Evolutionary conservation across 2,888 invertebrate species (phyloP), one percentile per base, ranked within the genome.

Genomic region (Chaitophorus viminalis): DNA sequence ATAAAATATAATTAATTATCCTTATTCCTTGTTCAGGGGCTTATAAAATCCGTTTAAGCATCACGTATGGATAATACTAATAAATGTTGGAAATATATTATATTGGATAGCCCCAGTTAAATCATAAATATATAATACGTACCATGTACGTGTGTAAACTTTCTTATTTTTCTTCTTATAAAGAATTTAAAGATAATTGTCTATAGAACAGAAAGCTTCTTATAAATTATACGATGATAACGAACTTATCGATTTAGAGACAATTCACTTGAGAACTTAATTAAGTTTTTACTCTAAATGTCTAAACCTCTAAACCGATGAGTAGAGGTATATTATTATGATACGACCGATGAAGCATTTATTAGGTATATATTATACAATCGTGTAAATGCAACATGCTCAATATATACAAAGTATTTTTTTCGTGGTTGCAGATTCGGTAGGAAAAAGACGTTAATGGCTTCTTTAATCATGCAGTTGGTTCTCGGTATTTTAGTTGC

Each of bases 391-490:
- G 60, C 25, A 60, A 60, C 25, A 52, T 11, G 8, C 25, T 46
- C 0, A 60, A 21, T 60, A 21, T 3, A 60, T 21, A n/a, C n/a
- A n/a, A n/a, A n/a, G 76, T 76, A 76, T 33, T 68, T 46, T 70
- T 46, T 76, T n/a, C 77, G 0, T 33, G 9, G 54, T 89, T 87
- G 18, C 90, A 92, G 92, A 90, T 95, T 95, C 90, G 96, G 96
- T 21, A 93, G 96, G 84, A 96, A 96, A 91, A 94, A 93, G 88
- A 94, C 95, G 88, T 92, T 96, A 84, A 94, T 96, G 93, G 93
- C 94, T 77, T 95, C 95, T 90, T 93, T 95, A 89, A 91, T 94
- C 72, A 92, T 95, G 29, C 95, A 95, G 91, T 94, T 95, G 88
- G 92, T 93, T 17, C 92, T 95, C 33, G 95, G 94, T 91, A 92